Percentiles rank a stretch among this genome's conserved stretches.
phyloP scores from a whole-genome alignment of 1,140 invertebrate species.

The Trachymyrmex septentrionalis region DNA sequence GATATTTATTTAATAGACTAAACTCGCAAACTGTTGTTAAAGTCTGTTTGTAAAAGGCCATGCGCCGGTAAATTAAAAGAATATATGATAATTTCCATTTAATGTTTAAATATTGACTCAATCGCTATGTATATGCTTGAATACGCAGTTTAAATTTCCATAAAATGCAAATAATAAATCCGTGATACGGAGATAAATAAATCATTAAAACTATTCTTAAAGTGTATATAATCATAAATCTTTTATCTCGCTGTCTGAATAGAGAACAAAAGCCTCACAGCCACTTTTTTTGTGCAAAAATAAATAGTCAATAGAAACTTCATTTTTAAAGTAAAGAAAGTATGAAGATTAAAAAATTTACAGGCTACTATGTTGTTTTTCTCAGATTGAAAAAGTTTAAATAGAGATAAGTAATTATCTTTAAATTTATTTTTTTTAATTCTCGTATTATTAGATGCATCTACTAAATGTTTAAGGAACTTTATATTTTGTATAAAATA shows the following conservation, averaged over 20 bases:
- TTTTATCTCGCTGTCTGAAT: neutral
- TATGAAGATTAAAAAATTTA: neutral
- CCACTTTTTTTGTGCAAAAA: neutral
- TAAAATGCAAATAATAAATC: neutral
- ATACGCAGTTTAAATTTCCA: neutral
- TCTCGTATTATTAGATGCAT: neutral
- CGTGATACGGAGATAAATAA: neutral
- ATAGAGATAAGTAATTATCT: neutral
- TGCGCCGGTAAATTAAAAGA: slow-evolving; percentile 2
- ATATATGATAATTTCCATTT: slow-evolving; percentile 57
- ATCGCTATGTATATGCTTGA: neutral
- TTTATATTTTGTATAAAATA: neutral
- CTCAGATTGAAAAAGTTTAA: neutral
- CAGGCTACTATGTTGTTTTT: neutral
- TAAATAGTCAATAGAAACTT: neutral
- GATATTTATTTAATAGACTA: slow-evolving; percentile 14
- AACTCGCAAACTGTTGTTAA: neutral
- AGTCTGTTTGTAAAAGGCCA: slow-evolving; percentile 1
- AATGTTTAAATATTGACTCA: slow-evolving; percentile 46
- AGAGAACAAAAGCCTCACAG: neutral
- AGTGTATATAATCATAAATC: neutral
- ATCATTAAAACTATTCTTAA: neutral
- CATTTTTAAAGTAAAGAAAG: neutral
- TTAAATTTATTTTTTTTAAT: neutral
- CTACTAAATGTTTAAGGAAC: neutral